Percentiles rank a stretch among this genome's conserved stretches.
Conservation (phyloP, 2,888 invertebrate species). For the Polydrusus cervinus region DNA sequence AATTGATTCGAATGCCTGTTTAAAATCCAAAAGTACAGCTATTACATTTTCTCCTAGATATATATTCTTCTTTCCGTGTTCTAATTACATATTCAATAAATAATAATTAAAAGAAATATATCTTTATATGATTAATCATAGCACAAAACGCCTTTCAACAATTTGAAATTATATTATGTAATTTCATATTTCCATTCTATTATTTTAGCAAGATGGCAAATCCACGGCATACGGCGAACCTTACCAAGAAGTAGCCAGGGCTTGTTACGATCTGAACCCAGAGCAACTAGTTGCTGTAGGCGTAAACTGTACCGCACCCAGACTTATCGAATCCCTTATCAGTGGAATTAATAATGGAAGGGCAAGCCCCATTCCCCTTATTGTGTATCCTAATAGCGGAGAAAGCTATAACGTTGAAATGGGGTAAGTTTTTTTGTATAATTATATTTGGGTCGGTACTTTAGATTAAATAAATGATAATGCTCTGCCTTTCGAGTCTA, state of each 20-base stretch:
- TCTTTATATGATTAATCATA: too few relatives aligned
- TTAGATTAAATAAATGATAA: neutral
- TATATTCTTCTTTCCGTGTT: too few relatives aligned
- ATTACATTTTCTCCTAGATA: too few relatives aligned
- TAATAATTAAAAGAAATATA: too few relatives aligned
- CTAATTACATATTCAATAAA: too few relatives aligned
- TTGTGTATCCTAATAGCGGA: conserved; percentile 96
- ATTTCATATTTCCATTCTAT: neutral
- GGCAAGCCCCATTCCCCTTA: conserved; percentile 78
- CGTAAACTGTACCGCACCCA: conserved; percentile 88
- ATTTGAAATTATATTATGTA: too few relatives aligned
- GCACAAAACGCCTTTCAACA: too few relatives aligned
- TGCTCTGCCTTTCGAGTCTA: too few relatives aligned
- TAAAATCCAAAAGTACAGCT: too few relatives aligned
- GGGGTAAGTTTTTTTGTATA: conserved; percentile 73
- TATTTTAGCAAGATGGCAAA: conserved; percentile 75
- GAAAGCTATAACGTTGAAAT: conserved; percentile 83
- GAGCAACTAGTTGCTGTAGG: conserved; percentile 90
- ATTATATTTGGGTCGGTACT: neutral
- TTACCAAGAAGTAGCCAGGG: conserved; percentile 82
- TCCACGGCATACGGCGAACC: conserved; percentile 86
- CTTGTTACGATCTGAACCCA: conserved; percentile 77
- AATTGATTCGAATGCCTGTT: too few relatives aligned
- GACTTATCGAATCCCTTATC: conserved; percentile 77
- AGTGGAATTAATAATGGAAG: conserved; percentile 73